Evolutionary conservation across 2,113 vertebrate genomes (phyloP), one percentile per base, ranked within the genome.

Genomic region (Nestor notabilis): DNA sequence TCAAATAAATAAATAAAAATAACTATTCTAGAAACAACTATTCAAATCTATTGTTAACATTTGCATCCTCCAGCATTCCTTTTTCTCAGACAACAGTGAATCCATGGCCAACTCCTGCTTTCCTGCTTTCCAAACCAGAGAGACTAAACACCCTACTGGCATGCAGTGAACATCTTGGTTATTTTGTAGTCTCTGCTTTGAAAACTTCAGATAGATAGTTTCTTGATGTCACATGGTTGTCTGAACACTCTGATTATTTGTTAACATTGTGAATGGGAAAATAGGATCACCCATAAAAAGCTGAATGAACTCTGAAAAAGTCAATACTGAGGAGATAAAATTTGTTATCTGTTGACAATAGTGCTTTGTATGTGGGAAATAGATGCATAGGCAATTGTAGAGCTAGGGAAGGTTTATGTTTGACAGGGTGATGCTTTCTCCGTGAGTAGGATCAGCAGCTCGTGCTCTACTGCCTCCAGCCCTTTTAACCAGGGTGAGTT

Each of bases 401-500:
- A 72, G 29, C 7, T 43, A 11, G 0, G 2, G 10, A 61, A 56
- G 5, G 0, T 65, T 5, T 10, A 3, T 46, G 15, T 31, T 87
- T 77, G 53, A 63, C 3, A 23, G 9, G 28, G 15, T 4, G 33
- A 47, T 41, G 12, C 5, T 91, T 55, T 61, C 43, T 84, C 28
- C 14, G 1, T 55, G 24, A 75, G 11, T 27, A 68, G 35, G 39
- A 64, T 50, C 47, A 64, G 20, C 5, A 18, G 6, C 55, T 85
- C 39, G 43, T 83, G 19, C 17, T 50, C 23, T 50, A 18, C 19
- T 69, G 39, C 17, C 23, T 86, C 15, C 44, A 69, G 28, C 4
- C 29, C 7, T 55, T 81, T 87, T 21, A 29, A 71, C 21, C 3
- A 64, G 21, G 8, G 9, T 53, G 39, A 46, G 7, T 63, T 81